Evolutionary conservation across 2,797 vertebrate species (phyloP), one percentile per base, ranked within the genome.

Genomic region (Florisuga fusca): DNA sequence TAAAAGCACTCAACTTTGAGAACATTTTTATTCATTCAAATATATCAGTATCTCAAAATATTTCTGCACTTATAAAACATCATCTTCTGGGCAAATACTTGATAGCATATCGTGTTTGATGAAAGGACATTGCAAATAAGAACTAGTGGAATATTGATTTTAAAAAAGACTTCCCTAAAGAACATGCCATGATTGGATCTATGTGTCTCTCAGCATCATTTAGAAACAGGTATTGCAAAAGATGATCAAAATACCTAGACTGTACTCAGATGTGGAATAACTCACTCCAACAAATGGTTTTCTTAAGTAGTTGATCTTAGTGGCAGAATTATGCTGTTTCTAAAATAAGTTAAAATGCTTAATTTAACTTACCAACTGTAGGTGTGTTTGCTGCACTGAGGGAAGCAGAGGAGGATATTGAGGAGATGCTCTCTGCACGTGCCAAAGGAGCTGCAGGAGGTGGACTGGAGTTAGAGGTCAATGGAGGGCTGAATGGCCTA

Each of bases 401-500:
- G 1, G 99, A 99, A 83, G 99, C 98, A 53, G 99, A 99, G 5
- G 99, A 99, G 29, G 99, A 99, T 97, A 99, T 98, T 51, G 99
- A 99, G 45, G 99, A 99, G 85, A 99, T 99, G 97, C 99, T 99
- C 96, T 99, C 99, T 12, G 99, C 99, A 57, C 99, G 98, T 85
- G 99, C 99, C 89, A 99, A 98, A 1, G 99, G 99, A 31, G 99
- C 99, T 8, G 98, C 88, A 31, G 98, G 98, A 78, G 99, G 98
- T 38, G 99, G 99, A 96, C 99, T 99, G 95, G 98, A 98, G 73
- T 97, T 99, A 41, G 98, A 97, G 38, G 97, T 97, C 96, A 99
- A 96, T 23, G 99, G 98, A 89, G 99, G 99, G 94, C 99, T 99
- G 97, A 99, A 99, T 10, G 99, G 99, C 84, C 99, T 98, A 51